phyloP scores from a whole-genome alignment of 2,113 vertebrate genomes.

The Marmota monax region DNA sequence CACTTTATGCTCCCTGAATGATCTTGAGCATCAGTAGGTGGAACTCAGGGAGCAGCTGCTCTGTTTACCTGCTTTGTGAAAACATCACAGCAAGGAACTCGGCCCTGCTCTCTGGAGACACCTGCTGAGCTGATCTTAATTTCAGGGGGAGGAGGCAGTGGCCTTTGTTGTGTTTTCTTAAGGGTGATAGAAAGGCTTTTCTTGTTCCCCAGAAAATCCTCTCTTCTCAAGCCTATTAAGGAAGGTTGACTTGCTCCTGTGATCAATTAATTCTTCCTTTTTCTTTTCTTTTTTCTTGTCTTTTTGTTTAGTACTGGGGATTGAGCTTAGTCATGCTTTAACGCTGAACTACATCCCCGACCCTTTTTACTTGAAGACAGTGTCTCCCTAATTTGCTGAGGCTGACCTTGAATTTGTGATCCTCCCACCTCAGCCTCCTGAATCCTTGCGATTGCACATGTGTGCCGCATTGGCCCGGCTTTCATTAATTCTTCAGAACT shows the following conservation, averaged over 20 bases:
- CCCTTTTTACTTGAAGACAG: too few relatives aligned
- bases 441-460: too few relatives aligned
- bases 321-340: too few relatives aligned
- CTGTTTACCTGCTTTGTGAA: background rate
- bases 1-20: background rate
- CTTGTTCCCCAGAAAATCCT: background rate
- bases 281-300: too few relatives aligned
- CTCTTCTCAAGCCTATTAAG: background rate
- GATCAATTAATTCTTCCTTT: background rate
- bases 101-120: background rate
- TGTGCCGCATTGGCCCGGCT: too few relatives aligned
- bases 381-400: too few relatives aligned
- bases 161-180: background rate
- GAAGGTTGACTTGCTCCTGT: background rate
- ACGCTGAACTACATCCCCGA: too few relatives aligned
- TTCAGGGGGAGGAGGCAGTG: background rate
- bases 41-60: background rate
- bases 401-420: too few relatives aligned
- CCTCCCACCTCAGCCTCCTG: too few relatives aligned
- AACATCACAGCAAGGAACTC: background rate
- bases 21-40: background rate
- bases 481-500: background rate
- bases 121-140: background rate
- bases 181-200: background rate
- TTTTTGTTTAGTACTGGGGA: too few relatives aligned